A percentile compares a stretch with the other conserved stretches of the same genome.
phyloP scores from a whole-genome alignment of 2,797 vertebrate genomes.

The Varecia variegata region DNA sequence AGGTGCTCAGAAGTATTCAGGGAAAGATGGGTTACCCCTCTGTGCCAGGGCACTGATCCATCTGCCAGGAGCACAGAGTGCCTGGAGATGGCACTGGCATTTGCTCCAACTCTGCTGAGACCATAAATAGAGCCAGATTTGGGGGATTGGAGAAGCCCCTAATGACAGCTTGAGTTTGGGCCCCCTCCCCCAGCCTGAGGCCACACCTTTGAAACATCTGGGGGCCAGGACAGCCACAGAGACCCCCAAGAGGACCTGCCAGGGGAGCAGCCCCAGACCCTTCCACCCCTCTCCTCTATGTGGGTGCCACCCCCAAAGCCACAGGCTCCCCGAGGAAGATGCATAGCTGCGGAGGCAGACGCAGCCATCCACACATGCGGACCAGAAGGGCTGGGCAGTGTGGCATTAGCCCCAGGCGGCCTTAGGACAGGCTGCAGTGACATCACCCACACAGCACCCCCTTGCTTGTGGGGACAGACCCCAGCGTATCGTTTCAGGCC shows the following conservation, averaged over 20 bases:
- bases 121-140: background rate
- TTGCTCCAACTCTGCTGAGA: background rate
- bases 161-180: rapidly evolving
- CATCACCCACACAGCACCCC: rapidly evolving
- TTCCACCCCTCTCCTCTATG: background rate
- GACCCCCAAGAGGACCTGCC: background rate
- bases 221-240: background rate
- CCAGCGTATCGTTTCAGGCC: background rate
- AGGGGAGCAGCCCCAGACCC: background rate
- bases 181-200: background rate
- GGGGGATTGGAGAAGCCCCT: background rate
- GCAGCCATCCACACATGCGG: background rate
- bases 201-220: background rate
- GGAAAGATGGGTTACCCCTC: background rate
- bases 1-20: background rate
- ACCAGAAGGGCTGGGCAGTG: background rate
- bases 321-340: background rate
- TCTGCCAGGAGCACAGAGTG: background rate
- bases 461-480: background rate
- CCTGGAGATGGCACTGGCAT: too few species aligned
- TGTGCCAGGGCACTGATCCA: too few species aligned
- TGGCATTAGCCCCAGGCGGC: rapidly evolving
- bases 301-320: background rate
- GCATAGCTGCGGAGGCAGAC: background rate
- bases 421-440: background rate